Base-by-base conservation (phyloP, 2,888 invertebrate genomes). In the Blastobasis lacticolella region DNA sequence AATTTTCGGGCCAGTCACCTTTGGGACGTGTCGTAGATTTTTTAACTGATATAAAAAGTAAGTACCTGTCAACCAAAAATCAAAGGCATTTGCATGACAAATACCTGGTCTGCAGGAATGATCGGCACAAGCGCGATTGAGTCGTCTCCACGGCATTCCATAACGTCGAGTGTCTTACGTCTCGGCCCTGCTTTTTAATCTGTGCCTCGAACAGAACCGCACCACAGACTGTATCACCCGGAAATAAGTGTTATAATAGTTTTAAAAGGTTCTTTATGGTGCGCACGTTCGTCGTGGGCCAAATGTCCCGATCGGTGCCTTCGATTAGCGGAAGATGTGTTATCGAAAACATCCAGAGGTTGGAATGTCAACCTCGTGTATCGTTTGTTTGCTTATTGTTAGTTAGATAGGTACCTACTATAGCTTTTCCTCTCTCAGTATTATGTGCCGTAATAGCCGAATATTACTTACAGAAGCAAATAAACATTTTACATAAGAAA, bases 41-140 rank as follows among this genome's bases (percentile, higher is more conserved):
- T 23, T 23, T 23, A 23, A 23, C 23, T 23, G 23, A 23, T 23
- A 23, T 23, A 23, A 23, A 42, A 41, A 43, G 37, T 49, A 23
- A 23, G 23, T 23, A 23, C 23, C 23, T 23, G 23, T 23, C 23
- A 23, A 45, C 46, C 37, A 48, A 46, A 43, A 50, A 51, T 49
- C 50, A 54, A 54, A 38, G 48, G 53, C 47, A 49, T 38, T 44
- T 49, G 52, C 48, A 48, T 52, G 38, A 59, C 59, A 60, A 57
- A 58, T 54, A 64, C 63, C 61, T 60, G 54, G 56, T 53, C 57
- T 55, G 61, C 50, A 57, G 61, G 66, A 71, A 73, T 74, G 74
- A 77, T 67, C 64, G 67, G 79, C 75, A 79, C 78, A 76, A 77
- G 69, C 68, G 60, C 71, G 64, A 85, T 85, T 83, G 83, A 85